A percentile compares a stretch with the other conserved stretches of the same genome.
Conservation (phyloP, 1,140 invertebrate genomes). For the Drosophila sulfurigaster region DNA sequence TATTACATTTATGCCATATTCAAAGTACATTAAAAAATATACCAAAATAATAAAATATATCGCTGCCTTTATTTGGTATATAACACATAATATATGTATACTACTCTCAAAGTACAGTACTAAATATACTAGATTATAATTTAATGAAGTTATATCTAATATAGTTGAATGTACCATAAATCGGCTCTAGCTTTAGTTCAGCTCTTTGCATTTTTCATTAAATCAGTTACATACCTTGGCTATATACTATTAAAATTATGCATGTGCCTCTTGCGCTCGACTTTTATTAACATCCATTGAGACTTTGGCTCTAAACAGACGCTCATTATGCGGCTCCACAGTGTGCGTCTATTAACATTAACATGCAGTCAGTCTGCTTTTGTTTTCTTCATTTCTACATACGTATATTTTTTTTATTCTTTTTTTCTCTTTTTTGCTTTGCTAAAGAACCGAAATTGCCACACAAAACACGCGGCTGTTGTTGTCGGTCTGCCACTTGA, state of each 20-base stretch:
- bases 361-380: constrained; percentile 54
- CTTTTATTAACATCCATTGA: constrained; percentile 75
- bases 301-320: constrained; percentile 57
- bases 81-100: too few relatives aligned
- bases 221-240: background rate
- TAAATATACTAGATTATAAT: too few relatives aligned
- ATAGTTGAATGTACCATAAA: too few relatives aligned
- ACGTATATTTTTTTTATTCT: background rate
- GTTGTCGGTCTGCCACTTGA: constrained; percentile 76
- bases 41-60: too few relatives aligned
- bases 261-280: constrained; percentile 23
- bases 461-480: constrained; percentile 60
- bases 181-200: too few relatives aligned
- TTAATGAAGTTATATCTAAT: too few relatives aligned
- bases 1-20: too few relatives aligned
- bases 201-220: too few relatives aligned
- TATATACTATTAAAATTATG: constrained; percentile 47
- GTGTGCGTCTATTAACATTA: constrained; percentile 73
- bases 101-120: too few relatives aligned
- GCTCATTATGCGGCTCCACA: constrained; percentile 63
- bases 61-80: too few relatives aligned
- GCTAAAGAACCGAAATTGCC: constrained; percentile 71
- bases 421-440: constrained; percentile 32
- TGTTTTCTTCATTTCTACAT: constrained; percentile 18
- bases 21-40: too few relatives aligned